Evolutionary conservation across 2,113 vertebrate genomes (phyloP).

Genomic region (Nanger granti): DNA sequence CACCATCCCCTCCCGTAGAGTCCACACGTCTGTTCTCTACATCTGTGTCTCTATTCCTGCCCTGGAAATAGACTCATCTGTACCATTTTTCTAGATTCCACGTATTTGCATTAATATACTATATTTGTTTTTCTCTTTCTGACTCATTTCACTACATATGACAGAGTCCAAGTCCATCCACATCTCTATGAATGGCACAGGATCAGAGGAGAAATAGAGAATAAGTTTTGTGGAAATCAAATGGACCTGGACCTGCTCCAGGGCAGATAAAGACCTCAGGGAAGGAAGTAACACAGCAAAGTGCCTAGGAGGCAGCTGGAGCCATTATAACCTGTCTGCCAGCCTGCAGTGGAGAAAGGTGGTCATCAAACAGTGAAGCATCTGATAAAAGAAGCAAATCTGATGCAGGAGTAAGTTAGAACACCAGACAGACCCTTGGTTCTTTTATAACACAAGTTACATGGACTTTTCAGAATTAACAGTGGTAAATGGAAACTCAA

Average conservation of each 20-base stretch:
- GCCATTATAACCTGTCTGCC: not conserved
- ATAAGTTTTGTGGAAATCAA: not conserved
- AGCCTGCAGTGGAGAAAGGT: not conserved
- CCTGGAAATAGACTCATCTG: not conserved
- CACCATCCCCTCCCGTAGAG: accelerated
- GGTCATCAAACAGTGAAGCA: not conserved
- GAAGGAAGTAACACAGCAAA: accelerated
- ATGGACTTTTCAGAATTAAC: not conserved
- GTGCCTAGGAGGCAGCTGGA: not conserved
- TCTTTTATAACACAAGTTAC: not conserved
- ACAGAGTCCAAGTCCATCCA: not conserved
- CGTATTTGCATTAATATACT: not conserved
- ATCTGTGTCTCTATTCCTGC: not conserved
- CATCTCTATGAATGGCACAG: not conserved
- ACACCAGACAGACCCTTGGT: no score
- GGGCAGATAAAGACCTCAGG: not conserved
- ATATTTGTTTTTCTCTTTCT: not conserved
- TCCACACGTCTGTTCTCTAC: not conserved
- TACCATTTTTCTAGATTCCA: not conserved
- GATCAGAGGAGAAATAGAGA: not conserved
- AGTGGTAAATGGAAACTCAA: not conserved
- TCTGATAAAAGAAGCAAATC: not conserved
- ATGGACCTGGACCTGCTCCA: not conserved
- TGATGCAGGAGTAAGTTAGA: not conserved
- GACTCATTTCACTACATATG: not conserved